Evolutionary conservation across 2,113 vertebrate species (phyloP), one percentile per base, ranked within the genome.

Genomic region (Gavia stellata): DNA sequence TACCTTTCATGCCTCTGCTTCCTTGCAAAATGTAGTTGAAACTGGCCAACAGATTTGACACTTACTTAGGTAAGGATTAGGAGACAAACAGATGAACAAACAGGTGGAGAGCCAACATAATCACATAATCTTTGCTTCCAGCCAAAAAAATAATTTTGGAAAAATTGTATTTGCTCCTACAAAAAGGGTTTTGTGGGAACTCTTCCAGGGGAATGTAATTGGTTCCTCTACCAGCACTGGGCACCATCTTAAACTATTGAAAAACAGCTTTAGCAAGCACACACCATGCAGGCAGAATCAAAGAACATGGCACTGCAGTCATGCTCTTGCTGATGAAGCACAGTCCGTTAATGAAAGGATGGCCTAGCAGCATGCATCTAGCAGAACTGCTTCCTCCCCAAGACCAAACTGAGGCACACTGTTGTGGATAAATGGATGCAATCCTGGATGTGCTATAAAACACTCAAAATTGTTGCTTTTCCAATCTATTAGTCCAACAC

Each of bases 271-370:
- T 36, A 47, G 23, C 63, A 33, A 82, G 29, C 45, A 10, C 31
- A 67, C 15, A 50, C 3, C 17, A 28, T 13, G 7, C 36, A 49
- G 13, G 7, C 14, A 28, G 26, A 53, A 53, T 49, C 1, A 2
- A 81, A 77, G 44, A 29, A 20, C 3, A 14, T 31, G 31, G 21
- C 28, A 53, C 7, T n/a, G 36, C 36, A 47, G 2, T 36, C 25
- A 14, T n/a, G 9, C 8, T 67, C 16, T 71, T 50, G 40, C n/a
- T 71, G 61, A 14, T 63, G 77, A 91, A 87, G 17, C 17, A 52
- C 5, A 6, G 3, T 4, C 6, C 1, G 1, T 8, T 55, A 71
- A 5, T 50, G 17, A 61, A 70, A 84, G 31, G 17, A 52, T 0
- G 2, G 14, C 19, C 28, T 56, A 40, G 49, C 24, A 70, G 33